Percentiles rank a stretch among this genome's conserved stretches.
phyloP scores from a whole-genome alignment of 1,140 invertebrate species.

The Drosophila subobscura region DNA sequence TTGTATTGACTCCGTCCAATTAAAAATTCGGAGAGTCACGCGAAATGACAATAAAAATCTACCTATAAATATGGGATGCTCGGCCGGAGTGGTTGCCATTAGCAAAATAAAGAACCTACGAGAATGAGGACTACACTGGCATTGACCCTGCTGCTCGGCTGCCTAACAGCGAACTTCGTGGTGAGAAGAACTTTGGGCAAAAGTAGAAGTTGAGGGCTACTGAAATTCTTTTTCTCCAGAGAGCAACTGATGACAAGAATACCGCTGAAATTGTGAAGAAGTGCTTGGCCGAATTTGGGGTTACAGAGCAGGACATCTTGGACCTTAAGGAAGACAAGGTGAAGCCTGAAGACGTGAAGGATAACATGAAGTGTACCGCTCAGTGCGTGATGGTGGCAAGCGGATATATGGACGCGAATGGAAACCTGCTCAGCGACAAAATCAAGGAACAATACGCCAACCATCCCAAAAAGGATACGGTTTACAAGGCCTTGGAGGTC shows the following conservation, averaged over 20 bases:
- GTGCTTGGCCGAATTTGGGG: conserved; percentile 60
- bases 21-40: conserved; percentile 28
- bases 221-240: no score
- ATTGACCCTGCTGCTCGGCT: conserved; percentile 50
- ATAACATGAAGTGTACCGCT: conserved; percentile 58
- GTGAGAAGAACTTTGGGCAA: conserved; percentile 9
- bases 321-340: conserved; percentile 51
- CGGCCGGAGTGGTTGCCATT: conserved; percentile 3
- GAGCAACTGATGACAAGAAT: neutral
- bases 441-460: conserved; percentile 23
- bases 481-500: conserved; percentile 26
- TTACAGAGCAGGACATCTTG: conserved; percentile 36
- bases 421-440: conserved; percentile 27
- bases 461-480: neutral
- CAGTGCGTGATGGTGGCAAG: conserved; percentile 61
- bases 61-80: neutral
- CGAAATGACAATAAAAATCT: conserved; percentile 54
- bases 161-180: conserved; percentile 36
- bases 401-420: conserved; percentile 58
- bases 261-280: neutral
- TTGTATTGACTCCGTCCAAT: conserved; percentile 21
- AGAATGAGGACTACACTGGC: conserved; percentile 55
- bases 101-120: conserved; percentile 20
- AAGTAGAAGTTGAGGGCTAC: no score
- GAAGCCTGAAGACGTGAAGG: conserved; percentile 42